Evolutionary conservation across 2,113 vertebrate species (phyloP).

Genomic region (Cephalopholis sonnerati): DNA sequence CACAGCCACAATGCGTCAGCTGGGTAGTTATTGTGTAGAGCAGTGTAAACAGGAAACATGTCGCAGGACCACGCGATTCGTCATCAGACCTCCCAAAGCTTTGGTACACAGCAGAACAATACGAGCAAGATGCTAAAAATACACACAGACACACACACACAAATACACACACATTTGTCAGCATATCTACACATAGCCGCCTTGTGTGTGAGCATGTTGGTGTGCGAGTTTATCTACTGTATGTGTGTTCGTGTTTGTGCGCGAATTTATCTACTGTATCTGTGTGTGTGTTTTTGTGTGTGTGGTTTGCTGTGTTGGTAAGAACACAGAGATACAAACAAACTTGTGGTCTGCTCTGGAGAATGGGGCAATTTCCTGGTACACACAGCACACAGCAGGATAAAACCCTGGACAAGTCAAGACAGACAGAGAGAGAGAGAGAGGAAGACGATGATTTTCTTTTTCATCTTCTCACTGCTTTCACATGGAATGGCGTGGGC

Average conservation of each 20-base stretch:
- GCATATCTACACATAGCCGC: slow-evolving; percentile 27
- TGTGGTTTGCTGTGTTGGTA: slow-evolving; percentile 54
- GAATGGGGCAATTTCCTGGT: slow-evolving; percentile 76
- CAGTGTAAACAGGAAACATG: slow-evolving; percentile 78
- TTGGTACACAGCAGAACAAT: slow-evolving; percentile 67
- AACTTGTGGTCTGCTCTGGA: slow-evolving; percentile 61
- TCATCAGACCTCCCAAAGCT: slow-evolving; percentile 73
- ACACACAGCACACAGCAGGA: slow-evolving; percentile 58
- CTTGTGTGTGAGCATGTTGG: slow-evolving; percentile 24
- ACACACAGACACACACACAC: slow-evolving; percentile 34
- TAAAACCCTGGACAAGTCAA: slow-evolving; percentile 65
- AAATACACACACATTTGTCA: slow-evolving; percentile 34
- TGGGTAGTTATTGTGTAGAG: slow-evolving; percentile 67
- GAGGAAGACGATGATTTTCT: neutral
- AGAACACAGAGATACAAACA: slow-evolving; percentile 70
- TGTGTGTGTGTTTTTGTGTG: slow-evolving; percentile 11
- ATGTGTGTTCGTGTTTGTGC: slow-evolving; percentile 17
- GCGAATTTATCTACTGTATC: neutral
- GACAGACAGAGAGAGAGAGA: slow-evolving; percentile 32
- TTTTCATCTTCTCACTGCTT: slow-evolving; percentile 23
- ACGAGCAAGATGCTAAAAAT: slow-evolving; percentile 66
- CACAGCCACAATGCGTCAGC: slow-evolving; percentile 62
- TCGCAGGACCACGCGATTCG: slow-evolving; percentile 55
- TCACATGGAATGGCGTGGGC: neutral
- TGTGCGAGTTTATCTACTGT: slow-evolving; percentile 10